These are phyloP conservation scores for Erebia epiphron DNA, from an alignment of 2,888 invertebrate genomes.

Conservation along the genomic window DNA sequence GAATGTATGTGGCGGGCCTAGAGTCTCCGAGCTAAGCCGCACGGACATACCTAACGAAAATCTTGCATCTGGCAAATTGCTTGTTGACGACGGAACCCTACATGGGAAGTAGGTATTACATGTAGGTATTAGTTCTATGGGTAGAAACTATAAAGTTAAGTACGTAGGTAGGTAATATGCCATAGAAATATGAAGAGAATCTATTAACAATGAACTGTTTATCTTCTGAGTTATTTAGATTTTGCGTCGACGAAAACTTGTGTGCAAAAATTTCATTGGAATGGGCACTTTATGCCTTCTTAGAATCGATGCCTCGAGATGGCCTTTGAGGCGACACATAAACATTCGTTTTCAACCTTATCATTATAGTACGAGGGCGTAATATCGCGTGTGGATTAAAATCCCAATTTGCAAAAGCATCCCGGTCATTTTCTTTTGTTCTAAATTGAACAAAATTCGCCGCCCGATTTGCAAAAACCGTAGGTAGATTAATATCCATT, in stretches of 20 bases:
- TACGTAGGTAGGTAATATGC: not conserved
- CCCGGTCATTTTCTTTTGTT: slow-evolving; percentile 63
- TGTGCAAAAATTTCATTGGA: slow-evolving; percentile 61
- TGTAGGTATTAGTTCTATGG: too few relatives aligned
- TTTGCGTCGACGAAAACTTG: slow-evolving; percentile 41
- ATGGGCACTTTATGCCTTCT: slow-evolving; percentile 45
- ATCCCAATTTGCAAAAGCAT: slow-evolving; percentile 43
- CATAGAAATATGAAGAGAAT: slow-evolving; percentile 10
- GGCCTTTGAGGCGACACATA: slow-evolving; percentile 25
- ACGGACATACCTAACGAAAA: too few relatives aligned
- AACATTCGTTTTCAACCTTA: slow-evolving; percentile 13
- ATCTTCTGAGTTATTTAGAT: slow-evolving; percentile 25
- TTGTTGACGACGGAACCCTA: too few relatives aligned
- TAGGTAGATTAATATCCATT: slow-evolving; percentile 30
- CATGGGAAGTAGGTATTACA: too few relatives aligned
- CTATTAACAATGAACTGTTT: slow-evolving; percentile 16
- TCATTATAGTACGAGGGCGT: slow-evolving; percentile 22
- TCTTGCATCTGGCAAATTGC: too few relatives aligned
- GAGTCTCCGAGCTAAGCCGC: too few relatives aligned
- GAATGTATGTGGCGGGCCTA: too few relatives aligned
- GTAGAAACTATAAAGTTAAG: too few relatives aligned
- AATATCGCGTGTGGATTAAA: slow-evolving; percentile 26
- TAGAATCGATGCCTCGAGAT: slow-evolving; percentile 34
- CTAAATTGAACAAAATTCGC: slow-evolving; percentile 63
- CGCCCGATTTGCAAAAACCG: slow-evolving; percentile 39